Evolutionary conservation across 2,113 vertebrate species (phyloP).

Genomic region (Antechinus flavipes): DNA sequence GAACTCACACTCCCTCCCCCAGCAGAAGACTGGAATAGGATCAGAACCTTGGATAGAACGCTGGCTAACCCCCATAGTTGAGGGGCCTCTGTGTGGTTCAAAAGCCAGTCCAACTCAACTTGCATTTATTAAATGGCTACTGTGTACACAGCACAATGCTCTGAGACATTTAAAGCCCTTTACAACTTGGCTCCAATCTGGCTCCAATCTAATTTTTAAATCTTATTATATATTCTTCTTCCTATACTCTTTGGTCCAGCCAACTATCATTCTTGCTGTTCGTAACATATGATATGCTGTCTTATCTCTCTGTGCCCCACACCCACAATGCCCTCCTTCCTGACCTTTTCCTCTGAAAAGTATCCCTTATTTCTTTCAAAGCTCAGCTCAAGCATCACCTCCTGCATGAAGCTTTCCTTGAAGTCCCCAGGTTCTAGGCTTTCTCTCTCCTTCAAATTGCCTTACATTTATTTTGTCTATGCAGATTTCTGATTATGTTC

Average conservation of each 20-base stretch:
- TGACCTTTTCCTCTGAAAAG: too few relatives aligned
- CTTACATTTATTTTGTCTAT: too few relatives aligned
- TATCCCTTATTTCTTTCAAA: too few relatives aligned
- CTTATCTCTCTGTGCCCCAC: too few relatives aligned
- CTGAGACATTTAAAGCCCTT: background rate
- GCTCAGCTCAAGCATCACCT: too few relatives aligned
- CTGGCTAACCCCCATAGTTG: background rate
- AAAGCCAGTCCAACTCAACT: background rate
- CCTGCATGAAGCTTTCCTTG: too few relatives aligned
- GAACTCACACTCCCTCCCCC: background rate
- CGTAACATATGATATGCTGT: too few relatives aligned
- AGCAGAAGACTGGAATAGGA: background rate
- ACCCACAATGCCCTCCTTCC: too few relatives aligned
- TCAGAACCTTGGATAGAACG: background rate
- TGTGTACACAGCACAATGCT: background rate
- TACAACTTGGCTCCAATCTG: background rate
- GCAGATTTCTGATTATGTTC: too few relatives aligned
- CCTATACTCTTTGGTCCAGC: background rate
- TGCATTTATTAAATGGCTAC: background rate
- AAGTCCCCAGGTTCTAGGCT: too few relatives aligned
- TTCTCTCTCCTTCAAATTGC: too few relatives aligned
- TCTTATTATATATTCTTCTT: background rate
- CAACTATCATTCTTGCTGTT: too few relatives aligned
- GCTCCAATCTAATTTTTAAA: background rate
- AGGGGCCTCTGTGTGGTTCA: background rate